A percentile compares a stretch with the other conserved stretches of the same genome.
Conservation (phyloP, 2,888 invertebrate species). For the Amphiduros pacificus region DNA sequence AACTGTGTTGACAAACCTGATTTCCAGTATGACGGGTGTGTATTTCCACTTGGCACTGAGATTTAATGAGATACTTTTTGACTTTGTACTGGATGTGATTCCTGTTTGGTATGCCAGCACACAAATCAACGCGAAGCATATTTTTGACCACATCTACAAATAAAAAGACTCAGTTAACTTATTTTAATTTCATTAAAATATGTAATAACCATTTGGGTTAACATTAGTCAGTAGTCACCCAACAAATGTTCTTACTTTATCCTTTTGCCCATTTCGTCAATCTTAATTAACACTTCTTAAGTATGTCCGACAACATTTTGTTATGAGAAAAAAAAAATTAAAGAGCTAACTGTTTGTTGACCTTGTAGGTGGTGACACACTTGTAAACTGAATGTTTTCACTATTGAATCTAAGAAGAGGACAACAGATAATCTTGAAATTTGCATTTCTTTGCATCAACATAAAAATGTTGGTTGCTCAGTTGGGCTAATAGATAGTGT, state of each 20-base stretch:
- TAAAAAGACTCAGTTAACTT: background rate
- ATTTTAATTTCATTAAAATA: background rate
- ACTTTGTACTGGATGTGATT: conserved; percentile 31
- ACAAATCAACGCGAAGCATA: background rate
- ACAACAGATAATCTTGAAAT: no score
- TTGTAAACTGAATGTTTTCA: no score
- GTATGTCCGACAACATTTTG: no score
- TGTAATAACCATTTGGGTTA: background rate
- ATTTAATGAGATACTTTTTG: conserved; percentile 60
- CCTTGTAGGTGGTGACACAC: no score
- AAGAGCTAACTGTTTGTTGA: background rate
- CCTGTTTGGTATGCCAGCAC: background rate
- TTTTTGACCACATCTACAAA: background rate
- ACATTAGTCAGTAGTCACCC: background rate
- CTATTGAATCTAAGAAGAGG: no score
- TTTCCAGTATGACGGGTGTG: conserved; percentile 87
- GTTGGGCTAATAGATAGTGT: no score
- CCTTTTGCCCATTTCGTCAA: no score
- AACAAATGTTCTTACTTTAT: background rate
- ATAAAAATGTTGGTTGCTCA: no score
- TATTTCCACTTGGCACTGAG: conserved; percentile 94
- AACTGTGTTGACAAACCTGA: conserved; percentile 79
- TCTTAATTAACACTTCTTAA: no score
- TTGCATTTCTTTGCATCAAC: no score
- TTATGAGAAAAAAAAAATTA: background rate